A percentile compares a stretch with the other conserved stretches of the same genome.
These are phyloP conservation scores for Nyctereutes procyonoides DNA, from an alignment of 2,113 vertebrate species.

Conservation along the genomic window DNA sequence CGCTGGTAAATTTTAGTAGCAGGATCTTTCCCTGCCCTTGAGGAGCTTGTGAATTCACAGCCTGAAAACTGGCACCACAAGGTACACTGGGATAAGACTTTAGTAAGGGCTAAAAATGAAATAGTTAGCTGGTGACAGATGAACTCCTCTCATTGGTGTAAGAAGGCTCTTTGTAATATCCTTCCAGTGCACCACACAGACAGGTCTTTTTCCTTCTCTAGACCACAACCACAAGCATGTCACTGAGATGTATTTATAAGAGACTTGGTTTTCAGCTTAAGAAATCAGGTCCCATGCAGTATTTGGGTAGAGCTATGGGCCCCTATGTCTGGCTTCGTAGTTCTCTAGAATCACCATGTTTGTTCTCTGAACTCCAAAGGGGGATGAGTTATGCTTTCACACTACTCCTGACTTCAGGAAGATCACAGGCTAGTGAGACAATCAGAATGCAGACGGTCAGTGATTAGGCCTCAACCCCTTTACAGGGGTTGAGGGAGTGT, in stretches of 20 bases:
- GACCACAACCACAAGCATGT: not conserved
- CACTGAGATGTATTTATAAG: not conserved
- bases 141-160: not conserved
- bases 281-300: not conserved
- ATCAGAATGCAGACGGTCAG: not conserved
- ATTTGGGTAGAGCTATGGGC: not conserved
- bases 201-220: not conserved
- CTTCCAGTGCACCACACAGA: not conserved
- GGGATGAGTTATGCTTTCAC: not conserved
- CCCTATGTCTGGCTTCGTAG: not conserved
- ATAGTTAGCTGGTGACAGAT: not conserved
- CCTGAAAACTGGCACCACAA: not conserved
- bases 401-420: not conserved
- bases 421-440: not conserved
- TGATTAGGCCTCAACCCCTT: not conserved
- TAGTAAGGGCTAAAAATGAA: not conserved
- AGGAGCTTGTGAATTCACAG: not conserved
- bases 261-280: conserved; percentile 18
- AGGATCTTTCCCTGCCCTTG: not conserved
- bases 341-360: not conserved
- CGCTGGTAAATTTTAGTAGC: not conserved
- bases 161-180: not conserved
- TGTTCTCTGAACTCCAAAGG: conserved; percentile 3
- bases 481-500: accelerated
- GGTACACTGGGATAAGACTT: not conserved